phyloP scores from a whole-genome alignment of 2,888 invertebrate genomes.

The Poecilobothrus nobilitatus region DNA sequence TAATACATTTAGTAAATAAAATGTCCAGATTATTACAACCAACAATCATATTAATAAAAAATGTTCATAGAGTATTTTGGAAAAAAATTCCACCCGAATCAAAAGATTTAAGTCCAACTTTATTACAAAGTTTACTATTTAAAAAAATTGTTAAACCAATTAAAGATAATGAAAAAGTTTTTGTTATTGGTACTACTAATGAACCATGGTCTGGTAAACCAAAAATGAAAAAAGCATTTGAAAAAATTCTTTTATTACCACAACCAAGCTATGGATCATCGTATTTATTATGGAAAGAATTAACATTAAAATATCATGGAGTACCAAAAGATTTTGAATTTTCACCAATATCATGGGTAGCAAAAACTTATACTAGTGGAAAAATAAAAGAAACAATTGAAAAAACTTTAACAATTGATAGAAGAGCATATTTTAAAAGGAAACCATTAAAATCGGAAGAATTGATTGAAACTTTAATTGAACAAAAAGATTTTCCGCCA shows the following conservation, averaged over 20 bases:
- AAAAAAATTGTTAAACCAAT: constrained; percentile 49
- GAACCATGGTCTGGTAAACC: constrained; percentile 47
- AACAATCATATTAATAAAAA: constrained; percentile 50
- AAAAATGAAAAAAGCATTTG: constrained; percentile 33
- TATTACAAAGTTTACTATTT: constrained; percentile 47
- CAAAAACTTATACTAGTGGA: constrained; percentile 37
- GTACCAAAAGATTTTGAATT: constrained; percentile 27
- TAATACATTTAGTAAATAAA: constrained; percentile 55
- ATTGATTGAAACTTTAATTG: neutral
- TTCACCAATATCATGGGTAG: constrained; percentile 34
- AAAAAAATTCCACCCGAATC: constrained; percentile 43
- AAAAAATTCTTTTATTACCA: constrained; percentile 36
- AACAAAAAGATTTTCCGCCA: neutral
- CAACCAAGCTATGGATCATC: constrained; percentile 38
- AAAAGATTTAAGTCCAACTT: constrained; percentile 44
- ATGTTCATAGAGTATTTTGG: constrained; percentile 50
- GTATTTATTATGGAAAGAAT: constrained; percentile 33
- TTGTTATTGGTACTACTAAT: constrained; percentile 45
- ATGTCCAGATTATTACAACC: constrained; percentile 54
- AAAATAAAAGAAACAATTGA: constrained; percentile 36
- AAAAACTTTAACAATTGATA: constrained; percentile 29
- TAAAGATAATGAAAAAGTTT: constrained; percentile 48
- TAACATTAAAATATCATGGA: constrained; percentile 28
- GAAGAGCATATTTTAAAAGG: constrained; percentile 20
- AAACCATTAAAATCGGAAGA: neutral